Conservation (phyloP, 1,140 invertebrate species). For the Brachionus plicatilis region DNA sequence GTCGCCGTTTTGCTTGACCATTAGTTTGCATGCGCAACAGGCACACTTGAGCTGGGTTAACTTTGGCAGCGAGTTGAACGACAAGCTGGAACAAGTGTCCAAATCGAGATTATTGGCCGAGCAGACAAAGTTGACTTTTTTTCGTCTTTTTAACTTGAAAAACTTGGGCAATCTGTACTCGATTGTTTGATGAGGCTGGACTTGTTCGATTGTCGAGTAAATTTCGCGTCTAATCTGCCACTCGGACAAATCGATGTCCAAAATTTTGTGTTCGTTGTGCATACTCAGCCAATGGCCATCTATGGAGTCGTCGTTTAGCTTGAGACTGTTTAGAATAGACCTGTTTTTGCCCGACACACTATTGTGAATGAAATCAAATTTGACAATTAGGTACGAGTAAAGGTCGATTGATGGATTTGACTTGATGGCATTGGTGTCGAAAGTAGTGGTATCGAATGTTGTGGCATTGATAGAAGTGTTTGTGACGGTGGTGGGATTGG, state of each 20-base stretch:
- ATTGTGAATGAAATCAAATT: slow-evolving; percentile 20
- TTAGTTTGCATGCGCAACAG: slow-evolving; percentile 15
- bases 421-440: too few species aligned
- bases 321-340: slow-evolving; percentile 1
- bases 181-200: background rate
- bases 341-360: background rate
- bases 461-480: background rate
- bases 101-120: background rate
- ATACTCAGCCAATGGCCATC: background rate
- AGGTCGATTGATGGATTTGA: background rate
- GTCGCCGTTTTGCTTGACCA: background rate
- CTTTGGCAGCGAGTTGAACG: background rate
- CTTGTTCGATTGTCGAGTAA: background rate
- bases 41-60: slow-evolving; percentile 10
- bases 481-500: too few species aligned
- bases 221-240: background rate
- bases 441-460: too few species aligned
- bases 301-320: background rate
- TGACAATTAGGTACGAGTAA: background rate
- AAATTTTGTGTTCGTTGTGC: slow-evolving; percentile 4
- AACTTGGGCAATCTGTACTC: slow-evolving; percentile 7
- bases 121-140: slow-evolving; percentile 6
- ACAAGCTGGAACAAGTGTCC: background rate
- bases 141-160: slow-evolving; percentile 27
- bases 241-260: slow-evolving; percentile 24